Evolutionary conservation across 2,888 invertebrate species (phyloP), one percentile per base, ranked within the genome.

Genomic region (Synanthedon tipuliformis): DNA sequence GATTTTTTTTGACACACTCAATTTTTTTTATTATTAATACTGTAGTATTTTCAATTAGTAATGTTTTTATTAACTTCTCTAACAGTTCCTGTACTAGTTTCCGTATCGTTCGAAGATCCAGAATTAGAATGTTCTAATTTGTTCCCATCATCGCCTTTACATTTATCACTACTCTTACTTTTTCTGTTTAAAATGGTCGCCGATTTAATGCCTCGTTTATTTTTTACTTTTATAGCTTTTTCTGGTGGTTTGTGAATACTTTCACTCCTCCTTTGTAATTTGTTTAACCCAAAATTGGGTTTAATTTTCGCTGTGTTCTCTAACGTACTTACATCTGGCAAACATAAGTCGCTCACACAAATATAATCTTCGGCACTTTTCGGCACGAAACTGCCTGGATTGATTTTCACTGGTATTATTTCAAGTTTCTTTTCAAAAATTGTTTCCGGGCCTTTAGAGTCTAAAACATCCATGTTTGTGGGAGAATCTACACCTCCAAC

Each of bases 71-170:
- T 76, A 15, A 77, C 51, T 56, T 79, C 76, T 62, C 72, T 83
- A 0, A 88, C 88, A 40, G 88, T 88, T 1, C 83, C 88, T 10
- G 87, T 88, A 67, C 88, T 88, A 5, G 81, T 73, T 72, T 86
- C 88, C 45, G 88, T 88, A 56, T 88, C 88, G 64, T 89, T 89
- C 1, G 90, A 88, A 8, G 88, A 90, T 56, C 90, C 90, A 8
- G 90, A 90, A 68, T 88, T 89, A 10, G 90, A 89, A 74, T 88
- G 82, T 66, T 88, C 86, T 60, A 81, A 69, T 60, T 75, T 77
- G 55, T 64, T 73, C 51, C 63, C 56, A 68, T 73, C 75, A 64
- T 56, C 62, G 61, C 72, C 77, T 55, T 51, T 67, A 59, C 59
- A 73, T 57, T 68, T 64, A 64, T 64, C 69, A 54, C 57, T 62